Percentiles rank a stretch among this genome's conserved stretches.
Conservation (phyloP, 2,888 invertebrate genomes). For the Heteropelma amictum region DNA sequence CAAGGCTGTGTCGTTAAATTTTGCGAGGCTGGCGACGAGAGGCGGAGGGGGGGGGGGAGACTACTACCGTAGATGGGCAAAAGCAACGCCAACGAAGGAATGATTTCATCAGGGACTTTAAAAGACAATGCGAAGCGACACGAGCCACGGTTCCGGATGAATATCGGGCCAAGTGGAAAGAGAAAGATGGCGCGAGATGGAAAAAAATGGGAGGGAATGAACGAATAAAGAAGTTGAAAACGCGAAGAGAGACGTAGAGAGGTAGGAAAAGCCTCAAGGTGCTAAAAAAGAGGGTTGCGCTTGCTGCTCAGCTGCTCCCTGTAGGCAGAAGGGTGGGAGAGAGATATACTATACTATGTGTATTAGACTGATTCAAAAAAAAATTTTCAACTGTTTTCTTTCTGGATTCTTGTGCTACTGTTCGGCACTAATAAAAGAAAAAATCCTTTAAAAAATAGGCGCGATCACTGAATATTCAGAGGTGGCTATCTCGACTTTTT, state of each 20-base stretch:
- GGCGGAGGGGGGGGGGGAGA: not conserved
- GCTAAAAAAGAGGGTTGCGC: slow-evolving; percentile 13
- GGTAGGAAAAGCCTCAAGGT: slow-evolving; percentile 35
- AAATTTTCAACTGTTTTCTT: not conserved
- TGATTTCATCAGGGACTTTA: slow-evolving; percentile 67
- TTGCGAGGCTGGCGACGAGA: slow-evolving; percentile 31
- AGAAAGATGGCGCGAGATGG: not conserved
- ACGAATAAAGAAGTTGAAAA: slow-evolving; percentile 15
- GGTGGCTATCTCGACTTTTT: too few species aligned
- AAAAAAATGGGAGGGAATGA: slow-evolving; percentile 15
- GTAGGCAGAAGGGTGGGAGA: slow-evolving; percentile 21
- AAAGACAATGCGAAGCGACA: slow-evolving; percentile 63
- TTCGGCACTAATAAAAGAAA: too few species aligned
- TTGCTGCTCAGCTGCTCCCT: slow-evolving; percentile 26
- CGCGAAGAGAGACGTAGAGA: slow-evolving; percentile 2
- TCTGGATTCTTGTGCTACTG: too few species aligned
- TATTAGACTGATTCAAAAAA: not conserved
- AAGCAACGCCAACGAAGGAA: slow-evolving; percentile 55
- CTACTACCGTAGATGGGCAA: not conserved
- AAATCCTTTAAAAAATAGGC: too few species aligned
- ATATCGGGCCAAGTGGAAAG: slow-evolving; percentile 54
- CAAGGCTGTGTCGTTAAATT: slow-evolving; percentile 61
- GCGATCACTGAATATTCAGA: too few species aligned
- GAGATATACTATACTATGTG: slow-evolving; percentile 28
- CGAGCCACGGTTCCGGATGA: slow-evolving; percentile 57